A percentile compares a stretch with the other conserved stretches of the same genome.
These are phyloP conservation scores for Brachynemurus nebulosus DNA, from an alignment of 2,888 invertebrate species.

Conservation along the genomic window DNA sequence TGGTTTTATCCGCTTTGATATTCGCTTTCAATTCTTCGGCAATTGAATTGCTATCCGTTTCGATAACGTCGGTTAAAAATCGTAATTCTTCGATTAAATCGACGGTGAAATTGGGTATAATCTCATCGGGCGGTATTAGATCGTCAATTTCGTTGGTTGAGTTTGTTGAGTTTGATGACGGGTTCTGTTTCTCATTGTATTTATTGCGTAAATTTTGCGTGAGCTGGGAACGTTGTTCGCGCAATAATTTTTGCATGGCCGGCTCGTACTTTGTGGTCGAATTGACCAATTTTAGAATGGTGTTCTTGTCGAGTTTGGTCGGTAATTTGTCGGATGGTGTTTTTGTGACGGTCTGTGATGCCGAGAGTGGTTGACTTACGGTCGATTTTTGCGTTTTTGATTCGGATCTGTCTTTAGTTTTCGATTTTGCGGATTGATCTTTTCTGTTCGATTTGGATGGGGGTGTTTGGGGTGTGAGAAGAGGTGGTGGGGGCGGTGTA, in stretches of 20 bases:
- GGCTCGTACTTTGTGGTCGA: constrained; percentile 24
- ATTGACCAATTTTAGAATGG: constrained; percentile 6
- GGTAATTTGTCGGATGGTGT: constrained; percentile 3
- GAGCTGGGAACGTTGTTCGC: constrained; percentile 28
- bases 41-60: too few species aligned
- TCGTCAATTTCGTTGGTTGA: background rate
- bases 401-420: too few species aligned
- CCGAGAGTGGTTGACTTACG: background rate
- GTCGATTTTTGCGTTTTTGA: too few species aligned
- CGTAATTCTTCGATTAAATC: constrained; percentile 1
- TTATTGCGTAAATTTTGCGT: constrained; percentile 28
- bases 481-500: too few species aligned
- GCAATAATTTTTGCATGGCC: constrained; percentile 27
- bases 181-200: constrained; percentile 20
- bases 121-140: background rate
- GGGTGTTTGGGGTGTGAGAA: too few species aligned
- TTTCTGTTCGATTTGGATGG: too few species aligned
- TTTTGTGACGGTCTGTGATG: background rate
- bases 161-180: background rate
- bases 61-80: background rate
- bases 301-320: constrained; percentile 5
- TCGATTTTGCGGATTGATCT: too few species aligned
- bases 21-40: background rate
- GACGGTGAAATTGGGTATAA: constrained; percentile 1
- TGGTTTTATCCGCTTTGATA: background rate